Conservation (phyloP, 1,140 invertebrate species). For the Diabrotica undecimpunctata region DNA sequence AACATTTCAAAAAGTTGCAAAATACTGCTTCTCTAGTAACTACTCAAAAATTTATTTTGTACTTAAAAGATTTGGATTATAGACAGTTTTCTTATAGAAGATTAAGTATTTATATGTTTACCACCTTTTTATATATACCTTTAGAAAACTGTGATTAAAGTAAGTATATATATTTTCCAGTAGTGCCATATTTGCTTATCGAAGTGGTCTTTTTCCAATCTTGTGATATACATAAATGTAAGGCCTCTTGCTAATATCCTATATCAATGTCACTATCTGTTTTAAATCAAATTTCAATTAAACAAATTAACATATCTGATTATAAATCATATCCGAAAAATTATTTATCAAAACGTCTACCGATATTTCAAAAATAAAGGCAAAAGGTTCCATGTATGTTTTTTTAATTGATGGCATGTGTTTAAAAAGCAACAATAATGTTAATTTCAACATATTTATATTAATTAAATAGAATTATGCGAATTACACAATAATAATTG, state of each 20-base stretch:
- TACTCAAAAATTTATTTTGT: too few species aligned
- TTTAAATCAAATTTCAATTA: neutral
- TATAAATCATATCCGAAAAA: neutral
- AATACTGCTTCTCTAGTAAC: too few species aligned
- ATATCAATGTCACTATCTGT: neutral
- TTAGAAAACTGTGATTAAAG: slow-evolving; percentile 12
- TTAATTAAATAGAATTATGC: too few species aligned
- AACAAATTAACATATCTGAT: neutral
- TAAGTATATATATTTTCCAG: slow-evolving; percentile 9
- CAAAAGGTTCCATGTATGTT: neutral
- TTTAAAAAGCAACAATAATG: neutral
- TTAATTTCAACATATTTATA: too few species aligned
- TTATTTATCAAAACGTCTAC: neutral
- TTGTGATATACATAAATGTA: slow-evolving; percentile 8
- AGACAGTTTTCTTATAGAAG: too few species aligned
- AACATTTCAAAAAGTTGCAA: too few species aligned
- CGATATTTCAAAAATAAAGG: neutral
- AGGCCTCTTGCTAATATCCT: neutral
- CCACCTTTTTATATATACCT: neutral
- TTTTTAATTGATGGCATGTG: neutral
- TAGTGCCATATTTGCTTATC: slow-evolving; percentile 12
- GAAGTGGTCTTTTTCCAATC: slow-evolving; percentile 8
- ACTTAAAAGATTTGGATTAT: too few species aligned
- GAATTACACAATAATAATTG: too few species aligned
- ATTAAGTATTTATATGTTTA: too few species aligned